A percentile compares a stretch with the other conserved stretches of the same genome.
phyloP scores from a whole-genome alignment of 2,888 invertebrate species.

The Campoletis raptor region DNA sequence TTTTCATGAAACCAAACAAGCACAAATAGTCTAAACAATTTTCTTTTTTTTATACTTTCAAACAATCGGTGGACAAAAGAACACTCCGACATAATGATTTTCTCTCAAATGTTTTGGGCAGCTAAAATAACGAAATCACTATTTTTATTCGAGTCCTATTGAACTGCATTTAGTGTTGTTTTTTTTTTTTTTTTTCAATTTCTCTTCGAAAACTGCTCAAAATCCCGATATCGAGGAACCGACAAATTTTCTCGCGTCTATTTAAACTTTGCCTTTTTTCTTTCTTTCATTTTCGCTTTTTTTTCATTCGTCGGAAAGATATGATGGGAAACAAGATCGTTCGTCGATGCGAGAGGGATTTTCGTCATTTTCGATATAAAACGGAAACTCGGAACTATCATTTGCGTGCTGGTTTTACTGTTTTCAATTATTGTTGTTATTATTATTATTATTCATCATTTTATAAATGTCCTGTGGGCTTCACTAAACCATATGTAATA shows the following conservation, averaged over 20 bases:
- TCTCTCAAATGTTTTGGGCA: conserved; percentile 37
- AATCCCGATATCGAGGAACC: conserved; percentile 44
- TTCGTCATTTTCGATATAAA: conserved; percentile 29
- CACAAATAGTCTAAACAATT: conserved; percentile 59
- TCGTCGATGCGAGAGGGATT: conserved; percentile 38
- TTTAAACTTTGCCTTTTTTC: conserved; percentile 36
- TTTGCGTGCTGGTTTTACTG: conserved; percentile 19
- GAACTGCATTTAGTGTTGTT: conserved; percentile 7
- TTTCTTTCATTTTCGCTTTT: conserved; percentile 10
- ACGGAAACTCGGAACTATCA: conserved; percentile 50
- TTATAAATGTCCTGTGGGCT: conserved; percentile 59
- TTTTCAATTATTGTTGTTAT: conserved; percentile 29
- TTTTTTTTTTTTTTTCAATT: conserved; percentile 20
- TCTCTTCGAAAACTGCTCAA: conserved; percentile 5
- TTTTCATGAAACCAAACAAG: conserved; percentile 12
- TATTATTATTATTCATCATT: conserved; percentile 25
- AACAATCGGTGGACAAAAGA: conserved; percentile 21
- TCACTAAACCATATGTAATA: conserved; percentile 61
- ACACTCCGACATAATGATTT: conserved; percentile 39
- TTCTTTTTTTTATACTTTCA: conserved; percentile 32
- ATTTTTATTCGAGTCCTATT: conserved; percentile 45
- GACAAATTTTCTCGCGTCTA: conserved; percentile 19
- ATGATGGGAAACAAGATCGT: conserved; percentile 43
- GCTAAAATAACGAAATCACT: conserved; percentile 46
- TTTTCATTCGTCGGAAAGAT: conserved; percentile 34